Evolutionary conservation across 2,888 invertebrate genomes (phyloP).

Genomic region (Ormyrus pomaceus): DNA sequence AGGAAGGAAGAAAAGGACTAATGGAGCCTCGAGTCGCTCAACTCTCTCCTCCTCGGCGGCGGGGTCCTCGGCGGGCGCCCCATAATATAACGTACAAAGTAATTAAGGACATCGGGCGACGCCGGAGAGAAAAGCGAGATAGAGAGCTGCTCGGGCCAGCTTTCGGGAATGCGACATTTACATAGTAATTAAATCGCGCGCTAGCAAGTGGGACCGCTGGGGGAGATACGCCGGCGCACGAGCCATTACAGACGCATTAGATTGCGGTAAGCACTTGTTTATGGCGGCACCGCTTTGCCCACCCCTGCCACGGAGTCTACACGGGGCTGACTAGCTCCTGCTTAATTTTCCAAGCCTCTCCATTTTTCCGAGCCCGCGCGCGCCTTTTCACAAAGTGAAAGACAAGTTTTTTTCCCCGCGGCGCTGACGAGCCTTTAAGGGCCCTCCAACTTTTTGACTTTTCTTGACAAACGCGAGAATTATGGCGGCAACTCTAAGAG

Average conservation of each 20-base stretch:
- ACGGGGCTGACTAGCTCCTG: too few species aligned
- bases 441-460: conserved; percentile 38
- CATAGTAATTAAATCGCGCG: conserved; percentile 76
- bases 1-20: conserved; percentile 51
- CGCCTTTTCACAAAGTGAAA: conserved; percentile 3
- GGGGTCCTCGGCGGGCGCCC: conserved; percentile 52
- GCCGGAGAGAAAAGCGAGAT: conserved; percentile 56
- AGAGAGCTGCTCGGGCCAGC: conserved; percentile 67
- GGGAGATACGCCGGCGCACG: conserved; percentile 73
- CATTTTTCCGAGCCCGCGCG: too few species aligned
- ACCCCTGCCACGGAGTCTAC: too few species aligned
- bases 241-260: conserved; percentile 76
- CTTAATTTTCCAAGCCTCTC: too few species aligned
- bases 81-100: conserved; percentile 75
- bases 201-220: conserved; percentile 73
- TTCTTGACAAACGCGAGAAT: conserved; percentile 54
- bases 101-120: conserved; percentile 76
- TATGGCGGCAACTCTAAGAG: conserved; percentile 14
- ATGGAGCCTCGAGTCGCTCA: conserved; percentile 37
- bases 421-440: conserved; percentile 7
- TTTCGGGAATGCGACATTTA: conserved; percentile 75
- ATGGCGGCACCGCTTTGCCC: conserved; percentile 61
- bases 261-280: conserved; percentile 76
- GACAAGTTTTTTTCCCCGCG: not conserved
- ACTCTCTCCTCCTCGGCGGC: not conserved